Base-by-base conservation (phyloP, 2,888 invertebrate species). In the Amphipyra berbera region DNA sequence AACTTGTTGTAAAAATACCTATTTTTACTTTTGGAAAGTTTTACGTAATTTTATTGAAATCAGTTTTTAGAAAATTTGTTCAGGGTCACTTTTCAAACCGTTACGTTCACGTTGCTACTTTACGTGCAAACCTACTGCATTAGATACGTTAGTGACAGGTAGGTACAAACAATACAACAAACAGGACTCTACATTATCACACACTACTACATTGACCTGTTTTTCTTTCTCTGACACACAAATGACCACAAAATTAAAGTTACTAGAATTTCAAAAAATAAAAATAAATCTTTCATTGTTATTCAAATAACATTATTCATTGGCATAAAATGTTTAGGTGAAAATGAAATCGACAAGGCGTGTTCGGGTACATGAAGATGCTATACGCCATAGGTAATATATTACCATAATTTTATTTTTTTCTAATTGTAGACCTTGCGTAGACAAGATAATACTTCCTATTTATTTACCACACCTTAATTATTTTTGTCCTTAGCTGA, bases 271-370 rank as follows among this genome's bases (percentile, higher is more conserved):
- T 40, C 33, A 61, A 72, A 70, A 55, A 49, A 50, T 65, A 13
- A 66, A 59, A 73, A 64, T 57, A 66, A 65, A 61, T n/a, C 13
- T 55, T 53, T 52, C 44, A 64, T 59, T 67, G 60, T 71, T 67
- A 62, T 67, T 60, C 56, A 70, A 78, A 66, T 61, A 73, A 66
- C 66, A 71, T 78, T 89, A 90, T 85, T 90, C 77, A 89, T 94
- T 94, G 93, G 91, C 92, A 91, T 93, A 88, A 90, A 90, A 94
- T 94, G 93, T 94, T 94, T 88, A 94, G 94, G 94, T 94, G 93
- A 94, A 89, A 94, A 94, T 94, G 94, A 94, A 94, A 94, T 89
- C 94, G 84, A 86, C 93, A 90, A 93, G 94, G 94, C 94, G 94
- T 86, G 94, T 94, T 87, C 94, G 94, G 86, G 94, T 94, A 88